Evolutionary conservation across 2,797 vertebrate genomes (phyloP), one percentile per base, ranked within the genome.

Genomic region (Pseudochirops corinnae): DNA sequence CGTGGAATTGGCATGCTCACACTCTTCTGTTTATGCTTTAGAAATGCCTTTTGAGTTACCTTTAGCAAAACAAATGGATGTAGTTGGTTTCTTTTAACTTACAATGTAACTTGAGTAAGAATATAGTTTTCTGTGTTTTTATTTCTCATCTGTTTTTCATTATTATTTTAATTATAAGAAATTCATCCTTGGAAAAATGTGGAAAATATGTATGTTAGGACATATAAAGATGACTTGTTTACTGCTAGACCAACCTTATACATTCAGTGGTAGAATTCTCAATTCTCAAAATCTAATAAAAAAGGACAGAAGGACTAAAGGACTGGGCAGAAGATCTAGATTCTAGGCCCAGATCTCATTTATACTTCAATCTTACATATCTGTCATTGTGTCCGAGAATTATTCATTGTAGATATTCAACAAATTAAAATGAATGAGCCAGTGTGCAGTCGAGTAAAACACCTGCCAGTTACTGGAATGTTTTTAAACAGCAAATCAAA

Each of bases 81-180:
- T 50, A 53, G 87, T 95, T 29, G 18, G n/a, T 96, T 94, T 50
- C 56, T 56, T 93, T 90, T 92, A 93, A 94, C 91, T 92, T 90
- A 95, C 56, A 94, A 87, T 91, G 16, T 62, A 50, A 92, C 82
- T 62, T 46, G 67, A 55, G 57, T 94, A 0, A 82, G 39, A 31
- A 55, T n/a, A 16, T 94, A 93, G 28, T 93, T 52, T 91, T 87
- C 50, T 87, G 12, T 62, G 55, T 46, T 82, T 94, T 46, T 95
- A 92, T 95, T 95, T 74, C 93, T 67, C 33, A n/a, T 62, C 28
- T 1, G 93, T 95, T 4, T 96, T 94, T 24, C 1, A 14, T 92
- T 94, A 56, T 56, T 93, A 92, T 92, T 97, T 74, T 96, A 91
- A 91, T 92, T 93, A 74, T 90, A 94, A 33, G 90, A 92, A 90